These are phyloP conservation scores for Ptychobarbus kaznakovi DNA, from an alignment of 2,797 vertebrate species.

Conservation along the genomic window DNA sequence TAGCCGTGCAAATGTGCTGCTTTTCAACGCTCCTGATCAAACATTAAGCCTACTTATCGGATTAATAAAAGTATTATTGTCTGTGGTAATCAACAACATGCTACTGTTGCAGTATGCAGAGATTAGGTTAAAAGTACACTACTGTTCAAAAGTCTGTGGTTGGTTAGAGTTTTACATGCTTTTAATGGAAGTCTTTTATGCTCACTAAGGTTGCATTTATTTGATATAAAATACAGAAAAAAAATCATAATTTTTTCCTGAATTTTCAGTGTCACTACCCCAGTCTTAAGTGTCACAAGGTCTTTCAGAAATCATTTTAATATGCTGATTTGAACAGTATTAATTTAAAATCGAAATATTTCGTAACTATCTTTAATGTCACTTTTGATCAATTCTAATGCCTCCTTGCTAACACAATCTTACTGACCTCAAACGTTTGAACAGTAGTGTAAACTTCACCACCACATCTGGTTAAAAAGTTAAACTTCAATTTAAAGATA, in stretches of 20 bases:
- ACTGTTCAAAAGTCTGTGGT: not conserved
- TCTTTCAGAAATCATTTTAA: not conserved
- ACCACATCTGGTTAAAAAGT: not conserved
- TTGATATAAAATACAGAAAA: not conserved
- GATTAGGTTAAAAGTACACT: not conserved
- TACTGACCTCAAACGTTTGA: not conserved
- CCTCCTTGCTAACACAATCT: not conserved
- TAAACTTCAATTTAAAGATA: constrained; percentile 83
- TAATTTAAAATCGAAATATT: not conserved
- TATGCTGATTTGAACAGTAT: not conserved
- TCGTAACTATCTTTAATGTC: not conserved
- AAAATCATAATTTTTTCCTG: too few relatives aligned
- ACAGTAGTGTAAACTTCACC: not conserved
- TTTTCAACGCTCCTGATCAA: not conserved
- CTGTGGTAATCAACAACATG: constrained; percentile 10
- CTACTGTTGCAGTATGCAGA: not conserved
- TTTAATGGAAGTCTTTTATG: not conserved
- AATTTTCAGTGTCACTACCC: not conserved
- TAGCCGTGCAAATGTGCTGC: not conserved
- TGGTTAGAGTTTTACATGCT: not conserved
- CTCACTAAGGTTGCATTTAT: not conserved
- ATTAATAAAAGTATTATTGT: not conserved
- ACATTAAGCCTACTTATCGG: not conserved
- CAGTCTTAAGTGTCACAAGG: not conserved
- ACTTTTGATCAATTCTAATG: not conserved